These are phyloP conservation scores for Mastomys coucha DNA, from an alignment of 2,113 vertebrate genomes.

Conservation along the genomic window DNA sequence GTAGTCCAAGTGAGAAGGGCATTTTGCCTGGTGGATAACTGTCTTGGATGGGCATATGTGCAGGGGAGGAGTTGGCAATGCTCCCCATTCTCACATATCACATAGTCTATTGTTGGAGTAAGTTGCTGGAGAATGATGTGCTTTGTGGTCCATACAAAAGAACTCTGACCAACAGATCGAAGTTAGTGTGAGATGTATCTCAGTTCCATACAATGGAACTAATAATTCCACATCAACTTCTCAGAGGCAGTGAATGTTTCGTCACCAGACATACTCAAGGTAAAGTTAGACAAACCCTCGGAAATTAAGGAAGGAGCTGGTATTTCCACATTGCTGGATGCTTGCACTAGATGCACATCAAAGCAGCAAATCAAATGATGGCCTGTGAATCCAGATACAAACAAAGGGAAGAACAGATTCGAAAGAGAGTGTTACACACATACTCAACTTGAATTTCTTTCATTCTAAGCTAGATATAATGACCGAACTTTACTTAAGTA, in stretches of 20 bases:
- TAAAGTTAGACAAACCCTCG: neutral
- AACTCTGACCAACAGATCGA: conserved; percentile 60
- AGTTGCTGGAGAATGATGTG: neutral
- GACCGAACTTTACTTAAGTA: neutral
- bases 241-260: neutral
- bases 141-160: conserved; percentile 65
- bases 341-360: neutral
- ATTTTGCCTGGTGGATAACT: conserved; percentile 33
- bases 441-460: conserved; percentile 8
- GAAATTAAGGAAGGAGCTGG: neutral
- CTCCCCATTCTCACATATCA: conserved; percentile 47
- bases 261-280: neutral
- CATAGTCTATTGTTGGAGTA: neutral
- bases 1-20: conserved; percentile 33
- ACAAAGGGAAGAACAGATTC: neutral
- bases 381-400: neutral
- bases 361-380: neutral
- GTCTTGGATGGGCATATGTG: neutral
- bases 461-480: neutral
- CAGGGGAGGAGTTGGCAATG: neutral
- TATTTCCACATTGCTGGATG: neutral
- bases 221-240: neutral
- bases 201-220: neutral
- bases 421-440: neutral
- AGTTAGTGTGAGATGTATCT: conserved; percentile 49